Base-by-base conservation (phyloP, 2,797 vertebrate genomes). In the Varecia variegata region DNA sequence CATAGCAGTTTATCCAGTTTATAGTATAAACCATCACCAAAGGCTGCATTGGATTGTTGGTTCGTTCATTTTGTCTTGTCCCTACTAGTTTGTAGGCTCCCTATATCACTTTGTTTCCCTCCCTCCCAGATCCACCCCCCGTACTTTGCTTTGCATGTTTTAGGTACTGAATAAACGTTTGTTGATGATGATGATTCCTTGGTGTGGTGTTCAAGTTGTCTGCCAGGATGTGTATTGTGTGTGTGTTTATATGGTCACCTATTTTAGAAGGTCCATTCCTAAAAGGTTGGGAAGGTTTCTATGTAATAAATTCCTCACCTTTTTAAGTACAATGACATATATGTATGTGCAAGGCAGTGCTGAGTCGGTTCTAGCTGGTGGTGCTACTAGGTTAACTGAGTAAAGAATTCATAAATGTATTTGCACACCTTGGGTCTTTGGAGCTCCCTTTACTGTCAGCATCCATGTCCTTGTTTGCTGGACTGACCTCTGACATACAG, bases 401-500 rank as follows among this genome's bases (percentile, higher is more conserved):
- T 47, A 74, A 77, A 54, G 43, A 43, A 87, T 56, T 68, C 21
- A 18, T 67, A 79, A 86, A 74, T 76, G 14, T 38, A 20, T 11
- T 47, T 6, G 10, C 25, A 45, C 43, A 62, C 45, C 20, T 76
- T 74, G 62, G 43, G 40, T 90, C 88, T 86, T 80, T 40, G 35
- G 67, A 82, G 85, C 52, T 87, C 43, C 25, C 60, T 79, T 77
- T 81, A 32, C 32, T 13, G 45, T 71, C 47, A 76, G 67, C 21
- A 30, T 65, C 77, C 9, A 1, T 65, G 90, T 92, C 88, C 81
- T 89, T 83, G 43, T 94, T 87, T 89, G 25, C 52, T 15, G 27
- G 40, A 65, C 73, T 74, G 58, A 93, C 90, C 82, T 90, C 92
- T 94, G 92, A 85, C 56, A 81, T 32, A 52, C 52, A 84, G 58